These are phyloP conservation scores for Antigone vipio DNA, from an alignment of 2,113 vertebrate species.

Conservation along the genomic window DNA sequence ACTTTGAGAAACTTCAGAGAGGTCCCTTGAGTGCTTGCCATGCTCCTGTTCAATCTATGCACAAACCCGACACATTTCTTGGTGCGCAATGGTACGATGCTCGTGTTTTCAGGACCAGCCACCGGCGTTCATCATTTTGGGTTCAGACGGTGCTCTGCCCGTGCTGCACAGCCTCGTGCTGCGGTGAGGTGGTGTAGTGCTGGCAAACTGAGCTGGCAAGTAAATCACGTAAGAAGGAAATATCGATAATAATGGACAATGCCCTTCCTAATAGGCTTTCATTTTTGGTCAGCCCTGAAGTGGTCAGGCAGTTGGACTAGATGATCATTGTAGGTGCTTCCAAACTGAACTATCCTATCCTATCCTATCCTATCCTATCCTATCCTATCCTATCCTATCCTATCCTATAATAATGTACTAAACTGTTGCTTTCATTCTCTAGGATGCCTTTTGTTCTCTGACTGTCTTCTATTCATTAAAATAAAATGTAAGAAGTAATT, in stretches of 20 bases:
- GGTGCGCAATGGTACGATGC: accelerated
- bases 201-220: neutral
- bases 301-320: neutral
- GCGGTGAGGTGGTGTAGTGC: accelerated
- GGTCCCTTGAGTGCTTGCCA: accelerated
- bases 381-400: neutral
- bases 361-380: neutral
- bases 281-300: neutral
- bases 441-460: neutral
- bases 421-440: neutral
- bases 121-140: accelerated
- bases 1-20: neutral
- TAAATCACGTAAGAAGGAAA: neutral
- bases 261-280: neutral
- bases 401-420: too few relatives aligned
- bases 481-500: neutral
- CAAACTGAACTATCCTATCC: too few relatives aligned
- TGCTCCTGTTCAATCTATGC: accelerated
- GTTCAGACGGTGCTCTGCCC: neutral
- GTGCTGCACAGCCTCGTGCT: neutral
- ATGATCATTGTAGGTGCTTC: neutral
- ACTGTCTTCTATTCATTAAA: neutral
- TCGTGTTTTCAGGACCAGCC: accelerated
- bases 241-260: neutral
- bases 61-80: neutral